Conservation (phyloP, 2,797 vertebrate species). For the Malurus splendens region DNA sequence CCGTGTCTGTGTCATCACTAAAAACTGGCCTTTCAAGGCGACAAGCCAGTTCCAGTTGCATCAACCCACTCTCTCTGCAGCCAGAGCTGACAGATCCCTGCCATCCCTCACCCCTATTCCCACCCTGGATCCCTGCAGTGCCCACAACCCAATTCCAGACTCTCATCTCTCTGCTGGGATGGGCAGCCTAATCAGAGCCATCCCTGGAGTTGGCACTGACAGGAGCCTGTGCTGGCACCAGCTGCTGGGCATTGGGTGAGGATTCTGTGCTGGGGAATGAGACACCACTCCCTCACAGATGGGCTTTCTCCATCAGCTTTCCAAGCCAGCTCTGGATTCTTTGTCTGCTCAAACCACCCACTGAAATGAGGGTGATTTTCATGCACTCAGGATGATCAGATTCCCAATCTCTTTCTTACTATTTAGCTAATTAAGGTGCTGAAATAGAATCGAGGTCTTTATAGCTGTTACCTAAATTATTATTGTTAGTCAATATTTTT, state of each 20-base stretch:
- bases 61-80: neutral
- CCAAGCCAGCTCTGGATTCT: neutral
- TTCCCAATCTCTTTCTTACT: neutral
- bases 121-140: neutral
- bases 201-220: neutral
- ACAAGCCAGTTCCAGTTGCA: neutral
- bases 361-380: neutral
- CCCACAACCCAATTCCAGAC: neutral
- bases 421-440: neutral
- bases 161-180: accelerated
- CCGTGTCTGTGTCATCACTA: no score
- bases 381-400: neutral
- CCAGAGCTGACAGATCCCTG: neutral
- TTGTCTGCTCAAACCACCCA: neutral
- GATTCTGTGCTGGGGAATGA: neutral
- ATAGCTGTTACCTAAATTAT: neutral
- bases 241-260: neutral
- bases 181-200: neutral
- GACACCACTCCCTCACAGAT: neutral
- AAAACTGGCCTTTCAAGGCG: no score
- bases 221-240: neutral
- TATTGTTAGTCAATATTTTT: neutral
- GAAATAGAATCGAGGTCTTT: neutral
- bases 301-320: neutral
- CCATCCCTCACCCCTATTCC: neutral